Evolutionary conservation across 2,797 vertebrate species (phyloP).

Genomic region (Xiphophorus birchmanni): DNA sequence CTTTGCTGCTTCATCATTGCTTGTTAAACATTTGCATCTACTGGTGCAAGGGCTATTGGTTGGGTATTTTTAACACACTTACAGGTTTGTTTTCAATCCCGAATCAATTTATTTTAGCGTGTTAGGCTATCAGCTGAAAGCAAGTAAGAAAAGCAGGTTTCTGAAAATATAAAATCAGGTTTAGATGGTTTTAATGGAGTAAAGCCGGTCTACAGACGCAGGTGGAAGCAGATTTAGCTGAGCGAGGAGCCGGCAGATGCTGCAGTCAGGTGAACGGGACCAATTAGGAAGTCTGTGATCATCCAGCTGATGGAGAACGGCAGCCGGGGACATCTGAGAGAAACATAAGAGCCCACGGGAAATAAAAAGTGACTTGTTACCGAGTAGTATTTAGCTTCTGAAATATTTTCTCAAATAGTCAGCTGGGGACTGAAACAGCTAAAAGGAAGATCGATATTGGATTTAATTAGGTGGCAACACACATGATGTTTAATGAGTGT

Average conservation of each 20-base stretch:
- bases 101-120: background rate
- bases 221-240: constrained; percentile 2
- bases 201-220: background rate
- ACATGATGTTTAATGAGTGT: constrained; percentile 16
- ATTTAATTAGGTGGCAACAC: constrained; percentile 8
- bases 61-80: background rate
- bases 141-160: background rate
- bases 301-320: constrained; percentile 18
- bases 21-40: background rate
- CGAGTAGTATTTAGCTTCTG: constrained; percentile 15
- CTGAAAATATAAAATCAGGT: constrained; percentile 11
- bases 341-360: constrained; percentile 2
- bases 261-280: background rate
- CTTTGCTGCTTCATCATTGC: background rate
- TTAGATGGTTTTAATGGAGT: background rate
- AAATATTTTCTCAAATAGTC: constrained; percentile 18
- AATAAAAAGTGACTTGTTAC: constrained; percentile 27
- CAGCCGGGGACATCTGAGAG: constrained; percentile 14
- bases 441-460: constrained; percentile 20
- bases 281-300: constrained; percentile 6
- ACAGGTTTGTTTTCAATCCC: background rate
- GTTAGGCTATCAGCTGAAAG: background rate
- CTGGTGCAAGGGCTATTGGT: background rate
- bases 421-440: constrained; percentile 6
- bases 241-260: constrained; percentile 1